Evolutionary conservation across 2,797 vertebrate species (phyloP).

Genomic region (Acanthis flammea): DNA sequence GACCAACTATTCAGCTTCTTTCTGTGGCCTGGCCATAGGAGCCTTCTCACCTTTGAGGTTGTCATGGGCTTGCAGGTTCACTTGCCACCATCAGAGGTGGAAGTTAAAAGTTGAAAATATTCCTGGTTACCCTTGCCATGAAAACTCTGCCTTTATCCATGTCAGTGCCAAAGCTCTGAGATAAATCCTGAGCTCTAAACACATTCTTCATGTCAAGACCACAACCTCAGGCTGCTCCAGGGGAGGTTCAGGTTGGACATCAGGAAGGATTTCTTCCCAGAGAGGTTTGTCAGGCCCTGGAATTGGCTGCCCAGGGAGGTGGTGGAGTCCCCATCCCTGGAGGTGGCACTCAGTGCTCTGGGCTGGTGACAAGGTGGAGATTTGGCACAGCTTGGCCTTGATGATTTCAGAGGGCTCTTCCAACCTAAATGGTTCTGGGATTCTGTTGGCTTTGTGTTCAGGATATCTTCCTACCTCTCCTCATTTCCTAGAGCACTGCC

Average conservation of each 20-base stretch:
- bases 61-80: background rate
- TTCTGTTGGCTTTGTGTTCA: background rate
- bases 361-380: background rate
- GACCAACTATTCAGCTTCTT: background rate
- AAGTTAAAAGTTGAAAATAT: background rate
- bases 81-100: background rate
- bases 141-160: background rate
- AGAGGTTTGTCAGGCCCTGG: background rate
- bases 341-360: background rate
- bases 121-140: background rate
- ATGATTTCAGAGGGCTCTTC: background rate
- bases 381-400: fast-evolving
- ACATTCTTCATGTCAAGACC: background rate
- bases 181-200: background rate
- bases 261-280: background rate
- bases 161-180: background rate
- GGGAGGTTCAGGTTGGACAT: background rate
- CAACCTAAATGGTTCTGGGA: background rate
- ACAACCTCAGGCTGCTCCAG: background rate
- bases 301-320: fast-evolving
- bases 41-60: background rate
- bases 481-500: background rate
- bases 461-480: background rate
- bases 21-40: background rate
- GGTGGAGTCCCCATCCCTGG: background rate